phyloP scores from a whole-genome alignment of 2,888 invertebrate species.

The Coenonympha glycerion region DNA sequence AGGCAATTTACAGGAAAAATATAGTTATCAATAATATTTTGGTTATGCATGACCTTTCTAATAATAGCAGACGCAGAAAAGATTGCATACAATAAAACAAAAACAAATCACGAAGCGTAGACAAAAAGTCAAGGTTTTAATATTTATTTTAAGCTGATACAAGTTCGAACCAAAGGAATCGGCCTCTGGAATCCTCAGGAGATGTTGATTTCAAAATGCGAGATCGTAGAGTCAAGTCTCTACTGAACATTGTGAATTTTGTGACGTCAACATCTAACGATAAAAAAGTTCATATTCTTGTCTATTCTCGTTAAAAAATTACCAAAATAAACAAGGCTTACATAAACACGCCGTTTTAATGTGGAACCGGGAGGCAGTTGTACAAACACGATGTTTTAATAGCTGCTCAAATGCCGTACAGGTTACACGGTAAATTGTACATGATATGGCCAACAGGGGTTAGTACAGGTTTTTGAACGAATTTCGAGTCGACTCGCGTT shows the following conservation, averaged over 20 bases:
- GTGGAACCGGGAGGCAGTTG: slow-evolving; percentile 45
- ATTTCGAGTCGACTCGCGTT: too few relatives aligned
- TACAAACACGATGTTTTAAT: slow-evolving; percentile 50
- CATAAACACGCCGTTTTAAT: slow-evolving; percentile 14
- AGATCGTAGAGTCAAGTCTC: too few relatives aligned
- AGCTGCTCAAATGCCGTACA: slow-evolving; percentile 41
- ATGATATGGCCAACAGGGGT: slow-evolving; percentile 47
- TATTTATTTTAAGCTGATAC: too few relatives aligned
- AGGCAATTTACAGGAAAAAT: too few relatives aligned
- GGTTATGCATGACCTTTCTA: not conserved
- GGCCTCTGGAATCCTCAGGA: too few relatives aligned
- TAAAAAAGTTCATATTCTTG: not conserved
- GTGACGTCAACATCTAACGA: too few relatives aligned
- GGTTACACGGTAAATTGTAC: slow-evolving; percentile 41
- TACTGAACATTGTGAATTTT: too few relatives aligned
- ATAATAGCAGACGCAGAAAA: not conserved
- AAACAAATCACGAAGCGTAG: not conserved
- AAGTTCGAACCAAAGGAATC: too few relatives aligned
- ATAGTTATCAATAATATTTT: too few relatives aligned
- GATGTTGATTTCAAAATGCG: too few relatives aligned
- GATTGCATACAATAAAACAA: not conserved
- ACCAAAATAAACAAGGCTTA: slow-evolving; percentile 7
- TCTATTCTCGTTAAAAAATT: slow-evolving; percentile 7
- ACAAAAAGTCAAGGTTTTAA: not conserved
- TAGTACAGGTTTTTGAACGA: too few relatives aligned